These are phyloP conservation scores for Tapera naevia DNA, from an alignment of 2,797 vertebrate genomes.

Conservation along the genomic window DNA sequence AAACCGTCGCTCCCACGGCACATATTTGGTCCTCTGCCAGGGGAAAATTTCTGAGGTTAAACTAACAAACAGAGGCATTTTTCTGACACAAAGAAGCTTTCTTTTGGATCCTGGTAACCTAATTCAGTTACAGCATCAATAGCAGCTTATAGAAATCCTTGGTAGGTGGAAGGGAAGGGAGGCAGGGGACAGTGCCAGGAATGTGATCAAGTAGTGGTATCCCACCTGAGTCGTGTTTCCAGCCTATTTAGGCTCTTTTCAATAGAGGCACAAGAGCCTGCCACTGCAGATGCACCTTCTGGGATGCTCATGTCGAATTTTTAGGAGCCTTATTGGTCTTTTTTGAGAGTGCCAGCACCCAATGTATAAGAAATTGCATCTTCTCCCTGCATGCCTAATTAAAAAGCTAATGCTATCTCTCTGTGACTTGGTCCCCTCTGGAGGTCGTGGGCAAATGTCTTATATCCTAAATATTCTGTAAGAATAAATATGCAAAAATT, in stretches of 20 bases:
- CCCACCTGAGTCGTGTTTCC: not conserved
- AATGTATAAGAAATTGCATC: not conserved
- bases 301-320: not conserved
- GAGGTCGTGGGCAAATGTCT: not conserved
- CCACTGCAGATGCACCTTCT: not conserved
- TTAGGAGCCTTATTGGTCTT: not conserved
- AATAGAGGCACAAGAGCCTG: not conserved
- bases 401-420: not conserved
- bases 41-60: conserved; percentile 23
- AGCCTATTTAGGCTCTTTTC: not conserved
- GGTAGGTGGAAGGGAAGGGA: not conserved
- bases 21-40: conserved; percentile 50
- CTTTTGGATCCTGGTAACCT: not conserved
- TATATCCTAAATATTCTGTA: not conserved
- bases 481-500: not conserved
- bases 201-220: not conserved
- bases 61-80: not conserved
- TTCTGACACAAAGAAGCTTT: conserved; percentile 28
- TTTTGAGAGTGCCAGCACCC: not conserved
- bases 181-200: not conserved
- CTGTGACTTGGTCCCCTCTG: not conserved
- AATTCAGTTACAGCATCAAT: not conserved
- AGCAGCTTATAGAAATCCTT: not conserved
- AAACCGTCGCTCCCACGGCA: not conserved
- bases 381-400: not conserved